A percentile compares a stretch with the other conserved stretches of the same genome.
These are phyloP conservation scores for Mergus octosetaceus DNA, from an alignment of 2,797 vertebrate genomes.

Conservation along the genomic window DNA sequence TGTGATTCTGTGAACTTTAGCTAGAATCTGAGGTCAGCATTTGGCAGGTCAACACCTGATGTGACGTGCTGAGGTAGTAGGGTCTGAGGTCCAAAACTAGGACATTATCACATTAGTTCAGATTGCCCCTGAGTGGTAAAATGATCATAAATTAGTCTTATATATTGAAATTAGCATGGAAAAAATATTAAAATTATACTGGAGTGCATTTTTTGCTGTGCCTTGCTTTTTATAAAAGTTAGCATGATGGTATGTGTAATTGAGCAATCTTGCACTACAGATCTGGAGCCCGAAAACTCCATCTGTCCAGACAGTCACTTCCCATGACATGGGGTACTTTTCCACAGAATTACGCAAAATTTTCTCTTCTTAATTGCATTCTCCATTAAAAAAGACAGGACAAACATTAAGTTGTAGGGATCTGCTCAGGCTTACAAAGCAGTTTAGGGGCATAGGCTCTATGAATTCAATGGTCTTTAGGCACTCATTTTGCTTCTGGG, in stretches of 20 bases:
- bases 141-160: constrained; percentile 51
- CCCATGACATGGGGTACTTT: neutral
- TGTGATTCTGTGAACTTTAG: neutral
- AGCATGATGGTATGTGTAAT: neutral
- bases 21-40: neutral
- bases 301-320: neutral
- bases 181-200: constrained; percentile 41
- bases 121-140: constrained; percentile 42
- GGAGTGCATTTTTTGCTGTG: neutral
- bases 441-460: neutral
- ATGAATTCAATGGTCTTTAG: neutral
- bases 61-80: fast-evolving
- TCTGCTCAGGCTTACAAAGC: neutral
- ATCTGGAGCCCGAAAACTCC: neutral
- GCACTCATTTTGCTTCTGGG: neutral
- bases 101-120: neutral
- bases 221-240: constrained; percentile 7
- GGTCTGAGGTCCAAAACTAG: neutral
- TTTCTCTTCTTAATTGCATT: neutral
- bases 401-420: neutral
- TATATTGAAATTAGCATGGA: constrained; percentile 32
- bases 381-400: neutral
- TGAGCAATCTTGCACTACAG: neutral
- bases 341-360: neutral
- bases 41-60: neutral